Base-by-base conservation (phyloP, 2,113 vertebrate genomes). In the Montifringilla adamsi region DNA sequence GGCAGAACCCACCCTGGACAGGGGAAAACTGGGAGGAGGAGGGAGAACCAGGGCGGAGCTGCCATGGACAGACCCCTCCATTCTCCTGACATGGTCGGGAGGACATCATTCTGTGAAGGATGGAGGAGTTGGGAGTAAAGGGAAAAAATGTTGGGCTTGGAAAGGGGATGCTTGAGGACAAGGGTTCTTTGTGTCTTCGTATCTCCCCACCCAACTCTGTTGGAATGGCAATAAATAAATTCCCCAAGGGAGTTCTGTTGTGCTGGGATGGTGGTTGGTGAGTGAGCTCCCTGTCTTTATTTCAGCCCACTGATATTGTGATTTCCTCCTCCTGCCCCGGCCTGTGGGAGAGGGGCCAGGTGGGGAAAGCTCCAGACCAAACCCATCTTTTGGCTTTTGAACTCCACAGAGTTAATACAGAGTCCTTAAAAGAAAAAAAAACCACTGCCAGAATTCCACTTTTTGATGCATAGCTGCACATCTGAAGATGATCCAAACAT, bases 251-350 rank as follows among this genome's bases (percentile, higher is more conserved):
- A 44, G 4, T 11, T 9, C 24, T 89, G 11, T 49, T 91, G 27
- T 53, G 3, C 53, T 53, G 31, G 16, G 24, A 14, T 46, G 33
- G 26, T 72, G 14, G 2, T 5, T 21, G 26, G 13, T 70, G 39
- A 24, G 8, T 9, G 11, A 72, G 23, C 9, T 60, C 31, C 14
- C 22, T 30, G 33, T 47, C 28, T 39, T 79, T 56, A 16, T 37
- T 7, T 4, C 24, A 75, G 3, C 19, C 22, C 28, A n/a, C 16
- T 41, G 2, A 31, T 55, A 19, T 24, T 76, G 53, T 41, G 3
- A 11, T 41, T 41, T 59, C 35, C 10, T n/a, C 3, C 19, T 8
- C 23, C 5, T 8, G 2, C 7, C 26, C 17, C 1, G 0, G 20
- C 10, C 30, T 35, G 4, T 30, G 66, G 62, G 62, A 47, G 44